Conservation (phyloP, 2,888 invertebrate genomes). For the Osmoderma eremita region DNA sequence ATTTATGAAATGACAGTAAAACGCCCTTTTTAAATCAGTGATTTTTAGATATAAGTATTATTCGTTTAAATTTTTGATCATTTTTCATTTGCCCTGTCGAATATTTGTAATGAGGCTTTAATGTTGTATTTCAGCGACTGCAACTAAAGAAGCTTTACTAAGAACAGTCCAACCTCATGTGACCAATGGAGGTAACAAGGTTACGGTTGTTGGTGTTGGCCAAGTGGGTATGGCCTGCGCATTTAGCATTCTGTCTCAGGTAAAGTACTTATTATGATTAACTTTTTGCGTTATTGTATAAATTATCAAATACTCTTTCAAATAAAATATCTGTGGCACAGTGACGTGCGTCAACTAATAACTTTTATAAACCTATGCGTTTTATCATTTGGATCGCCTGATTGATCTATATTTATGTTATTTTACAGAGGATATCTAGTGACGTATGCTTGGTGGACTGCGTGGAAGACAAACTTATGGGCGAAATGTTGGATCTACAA, state of each 20-base stretch:
- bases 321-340: neutral
- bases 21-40: too few relatives aligned
- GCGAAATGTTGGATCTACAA: conserved; percentile 90
- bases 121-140: conserved; percentile 36
- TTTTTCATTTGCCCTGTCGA: too few relatives aligned
- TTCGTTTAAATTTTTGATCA: too few relatives aligned
- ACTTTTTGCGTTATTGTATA: neutral
- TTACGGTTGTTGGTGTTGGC: conserved; percentile 89
- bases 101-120: too few relatives aligned
- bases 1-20: too few relatives aligned
- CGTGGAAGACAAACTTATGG: conserved; percentile 83
- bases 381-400: neutral
- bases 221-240: conserved; percentile 93
- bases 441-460: conserved; percentile 85
- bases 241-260: conserved; percentile 84
- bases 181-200: conserved; percentile 70
- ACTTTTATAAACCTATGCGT: neutral
- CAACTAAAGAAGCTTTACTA: conserved; percentile 44
- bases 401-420: neutral
- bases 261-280: too few relatives aligned
- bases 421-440: conserved; percentile 74
- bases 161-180: conserved; percentile 43
- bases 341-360: neutral
- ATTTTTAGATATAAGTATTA: too few relatives aligned
- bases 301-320: too few relatives aligned